These are phyloP conservation scores for Oryzias curvinotus DNA, from an alignment of 2,113 vertebrate species.

Conservation along the genomic window DNA sequence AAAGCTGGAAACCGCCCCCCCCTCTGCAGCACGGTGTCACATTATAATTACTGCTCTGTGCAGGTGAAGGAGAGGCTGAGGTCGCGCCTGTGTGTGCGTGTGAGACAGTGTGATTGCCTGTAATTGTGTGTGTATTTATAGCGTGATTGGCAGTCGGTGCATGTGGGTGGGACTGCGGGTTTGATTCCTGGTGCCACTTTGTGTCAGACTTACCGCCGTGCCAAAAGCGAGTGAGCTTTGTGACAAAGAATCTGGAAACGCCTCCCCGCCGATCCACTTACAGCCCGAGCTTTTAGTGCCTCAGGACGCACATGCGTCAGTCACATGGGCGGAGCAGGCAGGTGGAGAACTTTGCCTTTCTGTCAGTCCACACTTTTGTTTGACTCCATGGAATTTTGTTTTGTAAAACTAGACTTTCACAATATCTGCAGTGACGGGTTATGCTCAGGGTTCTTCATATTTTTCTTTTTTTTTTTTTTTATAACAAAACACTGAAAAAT, in stretches of 20 bases:
- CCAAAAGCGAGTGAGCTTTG: conserved; percentile 56
- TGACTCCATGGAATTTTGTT: conserved; percentile 31
- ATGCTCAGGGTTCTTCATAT: too few relatives aligned
- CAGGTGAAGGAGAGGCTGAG: conserved; percentile 54
- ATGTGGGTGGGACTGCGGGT: conserved; percentile 37
- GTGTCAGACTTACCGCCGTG: conserved; percentile 65
- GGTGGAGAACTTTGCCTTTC: conserved; percentile 37
- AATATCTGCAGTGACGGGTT: too few relatives aligned
- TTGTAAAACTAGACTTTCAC: neutral
- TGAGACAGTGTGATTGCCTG: conserved; percentile 48
- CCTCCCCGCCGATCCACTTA: conserved; percentile 56
- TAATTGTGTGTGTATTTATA: conserved; percentile 46
- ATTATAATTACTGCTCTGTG: conserved; percentile 58
- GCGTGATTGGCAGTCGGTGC: conserved; percentile 39
- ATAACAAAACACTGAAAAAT: too few relatives aligned
- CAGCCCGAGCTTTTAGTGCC: conserved; percentile 60
- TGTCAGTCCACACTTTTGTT: conserved; percentile 19
- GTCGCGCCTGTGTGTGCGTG: conserved; percentile 16
- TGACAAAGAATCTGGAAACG: conserved; percentile 49
- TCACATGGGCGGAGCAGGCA: conserved; percentile 44
- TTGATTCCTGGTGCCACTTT: conserved; percentile 65
- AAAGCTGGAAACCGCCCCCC: too few relatives aligned
- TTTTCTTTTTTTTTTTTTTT: too few relatives aligned
- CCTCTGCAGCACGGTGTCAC: conserved; percentile 48
- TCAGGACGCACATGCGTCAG: conserved; percentile 46